Conservation (phyloP, 2,797 vertebrate genomes). For the Phoxinus dragarum region DNA sequence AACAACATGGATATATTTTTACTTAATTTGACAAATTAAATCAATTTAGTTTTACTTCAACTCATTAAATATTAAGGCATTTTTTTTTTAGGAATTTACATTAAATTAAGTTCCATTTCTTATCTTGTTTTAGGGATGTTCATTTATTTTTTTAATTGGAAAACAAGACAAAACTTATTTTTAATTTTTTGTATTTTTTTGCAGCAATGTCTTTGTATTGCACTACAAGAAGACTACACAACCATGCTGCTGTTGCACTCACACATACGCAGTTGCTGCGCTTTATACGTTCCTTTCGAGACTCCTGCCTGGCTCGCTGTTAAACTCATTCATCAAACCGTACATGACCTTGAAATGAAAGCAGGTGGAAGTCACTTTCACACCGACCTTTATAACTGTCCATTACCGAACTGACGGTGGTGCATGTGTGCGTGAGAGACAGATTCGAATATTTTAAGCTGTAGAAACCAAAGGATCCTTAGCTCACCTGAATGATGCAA, state of each 20-base stretch:
- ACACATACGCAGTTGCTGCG: not conserved
- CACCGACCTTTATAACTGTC: constrained; percentile 6
- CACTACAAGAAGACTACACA: not conserved
- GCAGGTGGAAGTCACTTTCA: not conserved
- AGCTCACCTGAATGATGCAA: constrained; percentile 50
- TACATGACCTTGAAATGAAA: constrained; percentile 25
- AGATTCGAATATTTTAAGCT: constrained; percentile 61
- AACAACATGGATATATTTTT: not conserved
- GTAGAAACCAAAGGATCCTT: constrained; percentile 71
- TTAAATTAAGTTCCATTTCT: not conserved
- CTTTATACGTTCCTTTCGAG: not conserved
- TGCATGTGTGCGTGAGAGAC: constrained; percentile 10
- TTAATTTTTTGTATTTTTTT: too few species aligned
- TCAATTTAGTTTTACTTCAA: not conserved
- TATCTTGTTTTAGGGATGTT: constrained; percentile 9
- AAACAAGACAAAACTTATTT: not conserved
- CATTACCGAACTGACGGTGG: not conserved
- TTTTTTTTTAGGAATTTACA: not conserved
- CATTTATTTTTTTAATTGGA: not conserved
- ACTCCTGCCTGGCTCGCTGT: not conserved
- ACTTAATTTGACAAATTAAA: not conserved
- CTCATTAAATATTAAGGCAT: not conserved
- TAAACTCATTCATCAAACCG: constrained; percentile 21
- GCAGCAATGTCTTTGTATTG: not conserved
- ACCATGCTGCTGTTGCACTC: not conserved